These are phyloP conservation scores for Leucosticte australis DNA, from an alignment of 2,113 vertebrate species.

Conservation along the genomic window DNA sequence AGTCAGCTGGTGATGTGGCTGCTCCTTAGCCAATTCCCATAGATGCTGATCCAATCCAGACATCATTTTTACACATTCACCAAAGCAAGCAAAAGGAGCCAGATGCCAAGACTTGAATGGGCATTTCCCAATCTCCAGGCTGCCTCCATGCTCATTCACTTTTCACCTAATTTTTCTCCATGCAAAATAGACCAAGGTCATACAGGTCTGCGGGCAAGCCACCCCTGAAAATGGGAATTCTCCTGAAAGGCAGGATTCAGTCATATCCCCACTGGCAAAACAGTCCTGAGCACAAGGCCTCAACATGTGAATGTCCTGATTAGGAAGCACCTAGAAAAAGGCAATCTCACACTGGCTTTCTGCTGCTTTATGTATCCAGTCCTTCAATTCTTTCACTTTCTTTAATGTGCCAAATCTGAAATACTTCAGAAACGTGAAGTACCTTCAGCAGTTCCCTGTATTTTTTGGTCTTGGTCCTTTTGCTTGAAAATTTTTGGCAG, in stretches of 20 bases:
- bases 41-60: not conserved
- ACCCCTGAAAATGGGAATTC: not conserved
- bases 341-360: not conserved
- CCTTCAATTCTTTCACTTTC: not conserved
- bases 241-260: not conserved
- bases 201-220: not conserved
- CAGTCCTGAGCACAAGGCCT: not conserved
- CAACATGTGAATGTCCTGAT: not conserved
- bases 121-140: not conserved
- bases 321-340: not conserved
- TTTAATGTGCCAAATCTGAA: not conserved
- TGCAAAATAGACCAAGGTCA: not conserved
- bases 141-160: fast-evolving
- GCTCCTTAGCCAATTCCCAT: not conserved
- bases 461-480: not conserved
- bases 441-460: not conserved
- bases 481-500: not conserved
- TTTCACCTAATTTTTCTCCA: not conserved
- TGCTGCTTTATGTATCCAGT: not conserved
- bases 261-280: not conserved
- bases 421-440: not conserved
- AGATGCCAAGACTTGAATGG: not conserved
- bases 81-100: not conserved
- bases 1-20: not conserved
- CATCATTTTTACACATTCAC: not conserved